A percentile compares a stretch with the other conserved stretches of the same genome.
These are phyloP conservation scores for Stenodema calcarata DNA, from an alignment of 2,888 invertebrate genomes.

Conservation along the genomic window DNA sequence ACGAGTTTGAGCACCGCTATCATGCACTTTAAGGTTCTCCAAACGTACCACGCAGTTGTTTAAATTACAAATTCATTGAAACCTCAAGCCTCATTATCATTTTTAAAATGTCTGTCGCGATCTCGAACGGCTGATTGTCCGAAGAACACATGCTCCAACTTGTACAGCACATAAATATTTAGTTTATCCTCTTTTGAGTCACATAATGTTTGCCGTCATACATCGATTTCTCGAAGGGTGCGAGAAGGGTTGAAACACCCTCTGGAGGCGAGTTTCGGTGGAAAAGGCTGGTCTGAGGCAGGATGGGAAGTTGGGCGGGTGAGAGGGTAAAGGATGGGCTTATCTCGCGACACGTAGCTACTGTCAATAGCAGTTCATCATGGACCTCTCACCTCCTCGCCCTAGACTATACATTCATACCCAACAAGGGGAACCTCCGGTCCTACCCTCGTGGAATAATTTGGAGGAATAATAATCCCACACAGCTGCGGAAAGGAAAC, in stretches of 20 bases:
- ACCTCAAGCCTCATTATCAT: not conserved
- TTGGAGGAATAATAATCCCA: not conserved
- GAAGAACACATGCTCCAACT: not conserved
- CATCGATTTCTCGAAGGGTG: constrained; percentile 37
- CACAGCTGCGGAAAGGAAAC: no score
- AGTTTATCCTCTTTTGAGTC: constrained; percentile 43
- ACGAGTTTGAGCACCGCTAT: no score
- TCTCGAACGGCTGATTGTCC: not conserved
- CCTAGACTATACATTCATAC: constrained; percentile 6
- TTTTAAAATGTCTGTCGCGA: not conserved
- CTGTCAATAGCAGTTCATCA: constrained; percentile 47
- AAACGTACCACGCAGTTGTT: not conserved
- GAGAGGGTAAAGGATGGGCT: constrained; percentile 24
- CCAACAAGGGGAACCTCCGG: not conserved
- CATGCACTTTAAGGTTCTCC: no score
- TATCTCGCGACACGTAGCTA: constrained; percentile 46
- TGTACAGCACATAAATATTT: constrained; percentile 44
- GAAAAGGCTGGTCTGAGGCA: not conserved
- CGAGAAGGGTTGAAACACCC: not conserved
- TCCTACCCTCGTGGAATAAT: not conserved
- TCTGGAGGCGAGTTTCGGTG: not conserved
- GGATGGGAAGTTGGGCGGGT: not conserved
- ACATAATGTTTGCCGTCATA: constrained; percentile 26
- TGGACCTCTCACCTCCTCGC: constrained; percentile 8
- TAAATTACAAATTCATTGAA: not conserved